Conservation (phyloP, 2,797 vertebrate genomes). For the Hydrocynus forskahlii region DNA sequence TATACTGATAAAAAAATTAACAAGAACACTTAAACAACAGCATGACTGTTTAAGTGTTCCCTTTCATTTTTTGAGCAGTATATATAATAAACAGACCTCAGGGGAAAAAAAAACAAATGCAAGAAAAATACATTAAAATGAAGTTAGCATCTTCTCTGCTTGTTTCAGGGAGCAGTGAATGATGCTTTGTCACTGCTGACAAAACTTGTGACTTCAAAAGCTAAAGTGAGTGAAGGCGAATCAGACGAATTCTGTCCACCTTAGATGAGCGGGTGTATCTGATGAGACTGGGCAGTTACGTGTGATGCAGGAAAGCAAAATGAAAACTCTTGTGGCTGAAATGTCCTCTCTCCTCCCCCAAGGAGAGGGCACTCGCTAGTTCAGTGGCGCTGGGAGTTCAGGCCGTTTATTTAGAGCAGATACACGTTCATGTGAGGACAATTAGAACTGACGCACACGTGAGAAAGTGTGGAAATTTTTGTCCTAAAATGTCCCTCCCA, state of each 20-base stretch:
- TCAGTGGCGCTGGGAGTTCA: neutral
- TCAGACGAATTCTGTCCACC: neutral
- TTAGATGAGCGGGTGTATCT: neutral
- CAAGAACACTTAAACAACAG: too few species aligned
- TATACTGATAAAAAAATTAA: too few species aligned
- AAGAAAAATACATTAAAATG: too few species aligned
- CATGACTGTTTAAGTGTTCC: too few species aligned
- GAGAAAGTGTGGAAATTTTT: neutral
- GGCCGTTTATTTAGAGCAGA: slow-evolving; percentile 11
- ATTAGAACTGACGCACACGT: neutral
- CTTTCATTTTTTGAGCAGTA: too few species aligned
- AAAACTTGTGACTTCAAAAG: too few species aligned
- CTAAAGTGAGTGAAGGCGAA: neutral
- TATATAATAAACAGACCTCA: too few species aligned
- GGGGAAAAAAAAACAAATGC: too few species aligned
- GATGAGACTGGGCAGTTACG: neutral
- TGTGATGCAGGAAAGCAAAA: neutral
- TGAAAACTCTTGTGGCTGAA: slow-evolving; percentile 8
- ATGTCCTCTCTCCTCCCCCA: slow-evolving; percentile 25
- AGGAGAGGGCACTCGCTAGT: slow-evolving; percentile 21
- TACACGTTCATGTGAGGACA: neutral
- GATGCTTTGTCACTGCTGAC: too few species aligned
- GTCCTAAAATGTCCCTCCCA: too few species aligned
- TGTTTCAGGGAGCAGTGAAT: too few species aligned
- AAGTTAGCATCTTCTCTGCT: too few species aligned